Evolutionary conservation across 2,888 invertebrate species (phyloP).

Genomic region (Eurytoma californica): DNA sequence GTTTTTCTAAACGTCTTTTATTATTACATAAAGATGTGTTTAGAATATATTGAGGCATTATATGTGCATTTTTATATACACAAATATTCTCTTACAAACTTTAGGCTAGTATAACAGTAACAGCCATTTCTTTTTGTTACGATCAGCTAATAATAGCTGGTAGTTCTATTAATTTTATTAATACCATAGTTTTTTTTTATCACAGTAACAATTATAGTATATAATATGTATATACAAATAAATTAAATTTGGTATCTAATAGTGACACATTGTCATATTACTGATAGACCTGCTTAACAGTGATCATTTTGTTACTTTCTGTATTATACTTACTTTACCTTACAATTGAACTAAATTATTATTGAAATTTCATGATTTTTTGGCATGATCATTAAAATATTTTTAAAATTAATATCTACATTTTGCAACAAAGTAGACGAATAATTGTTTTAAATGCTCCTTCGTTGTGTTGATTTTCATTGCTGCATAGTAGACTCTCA

Average conservation of each 20-base stretch:
- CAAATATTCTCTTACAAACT: constrained; percentile 33
- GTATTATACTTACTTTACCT: not conserved
- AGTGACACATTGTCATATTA: constrained; percentile 3
- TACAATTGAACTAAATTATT: not conserved
- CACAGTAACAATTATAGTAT: constrained; percentile 48
- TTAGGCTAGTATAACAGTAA: constrained; percentile 44
- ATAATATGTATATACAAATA: constrained; percentile 13
- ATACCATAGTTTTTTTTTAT: constrained; percentile 43
- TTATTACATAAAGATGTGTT: constrained; percentile 38
- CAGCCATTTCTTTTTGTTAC: constrained; percentile 18
- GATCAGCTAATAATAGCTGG: constrained; percentile 14
- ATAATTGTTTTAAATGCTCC: constrained; percentile 28
- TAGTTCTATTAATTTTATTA: constrained; percentile 20
- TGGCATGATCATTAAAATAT: constrained; percentile 23
- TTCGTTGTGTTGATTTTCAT: constrained; percentile 34
- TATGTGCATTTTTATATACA: constrained; percentile 5
- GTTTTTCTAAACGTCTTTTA: constrained; percentile 20
- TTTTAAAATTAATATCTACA: constrained; percentile 20
- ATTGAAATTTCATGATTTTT: constrained; percentile 29
- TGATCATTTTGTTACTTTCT: not conserved
- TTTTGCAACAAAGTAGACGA: constrained; percentile 37
- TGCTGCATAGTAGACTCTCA: constrained; percentile 59
- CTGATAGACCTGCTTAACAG: not conserved
- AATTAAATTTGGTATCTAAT: constrained; percentile 14
- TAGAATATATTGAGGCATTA: constrained; percentile 30